Base-by-base conservation (phyloP, 2,888 invertebrate genomes). In the Drosophila borborema region DNA sequence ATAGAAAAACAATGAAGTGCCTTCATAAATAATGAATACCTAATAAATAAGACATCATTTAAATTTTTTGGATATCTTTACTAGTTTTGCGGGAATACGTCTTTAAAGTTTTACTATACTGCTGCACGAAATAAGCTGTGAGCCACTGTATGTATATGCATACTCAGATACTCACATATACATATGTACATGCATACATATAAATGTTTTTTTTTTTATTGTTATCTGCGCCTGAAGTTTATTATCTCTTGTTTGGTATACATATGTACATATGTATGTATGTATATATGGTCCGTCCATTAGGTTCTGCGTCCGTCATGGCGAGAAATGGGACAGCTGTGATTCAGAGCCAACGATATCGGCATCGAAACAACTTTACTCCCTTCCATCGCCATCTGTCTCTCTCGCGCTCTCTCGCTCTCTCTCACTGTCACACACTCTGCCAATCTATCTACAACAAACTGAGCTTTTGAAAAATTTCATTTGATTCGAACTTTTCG, bases 281-380 rank as follows among this genome's bases (percentile, higher is more conserved):
- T 9, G 12, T 12, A 45, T 45, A 23, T 64, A n/a, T 12, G 31
- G 64, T 59, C 67, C 53, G 77, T 77, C 72, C 62, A 60, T 75
- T 74, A 49, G 48, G 62, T 48, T 58, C 63, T 59, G 68, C 28
- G 61, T 75, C 69, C 64, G 77, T 58, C 59, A 72, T 72, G 69
- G 66, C 77, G 61, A 79, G 76, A 82, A 84, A 78, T 82, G 84
- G 82, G 82, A 71, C 84, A 81, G 77, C 71, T 76, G 74, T 78
- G 75, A 78, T 78, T 75, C 78, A 78, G 64, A 60, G 59, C 46
- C 12, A 43, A 55, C 45, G 61, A 64, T 73, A 59, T 70, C 61
- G 64, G 69, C 73, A 64, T 69, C 69, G 51, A 60, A 68, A 20
- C 28, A 48, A 28, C 28, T n/a, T 6, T 5, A 31, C 20, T 12